These are phyloP conservation scores for Anseranas semipalmata DNA, from an alignment of 2,113 vertebrate species.

Conservation along the genomic window DNA sequence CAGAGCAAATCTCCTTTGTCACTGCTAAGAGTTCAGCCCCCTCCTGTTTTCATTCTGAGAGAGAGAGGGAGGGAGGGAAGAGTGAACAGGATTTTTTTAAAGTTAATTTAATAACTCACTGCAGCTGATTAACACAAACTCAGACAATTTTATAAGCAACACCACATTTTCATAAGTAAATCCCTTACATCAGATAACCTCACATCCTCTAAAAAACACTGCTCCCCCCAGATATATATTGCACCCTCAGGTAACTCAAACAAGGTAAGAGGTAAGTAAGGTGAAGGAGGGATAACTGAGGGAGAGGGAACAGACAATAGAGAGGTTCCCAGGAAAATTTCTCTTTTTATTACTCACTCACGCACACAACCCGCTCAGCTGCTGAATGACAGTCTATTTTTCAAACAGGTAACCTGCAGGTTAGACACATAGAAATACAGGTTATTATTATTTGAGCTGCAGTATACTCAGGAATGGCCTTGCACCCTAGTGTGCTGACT, in stretches of 20 bases:
- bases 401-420: slow-evolving; percentile 21
- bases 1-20: background rate
- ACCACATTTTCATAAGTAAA: background rate
- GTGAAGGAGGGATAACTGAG: background rate
- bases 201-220: background rate
- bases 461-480: background rate
- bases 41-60: background rate
- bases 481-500: background rate
- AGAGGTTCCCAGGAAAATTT: background rate
- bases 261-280: background rate
- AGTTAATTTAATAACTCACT: background rate
- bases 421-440: slow-evolving; percentile 24
- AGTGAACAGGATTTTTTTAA: background rate
- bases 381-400: slow-evolving; percentile 21
- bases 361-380: background rate
- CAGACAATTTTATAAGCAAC: background rate
- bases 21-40: background rate
- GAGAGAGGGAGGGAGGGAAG: background rate
- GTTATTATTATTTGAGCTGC: slow-evolving; percentile 15
- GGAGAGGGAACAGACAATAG: background rate
- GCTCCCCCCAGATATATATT: background rate
- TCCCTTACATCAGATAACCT: background rate
- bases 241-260: background rate
- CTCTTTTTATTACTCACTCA: background rate
- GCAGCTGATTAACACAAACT: background rate